Percentiles rank a stretch among this genome's conserved stretches.
Evolutionary conservation across 2,888 invertebrate genomes (phyloP).

Genomic region (Acleris cristana): DNA sequence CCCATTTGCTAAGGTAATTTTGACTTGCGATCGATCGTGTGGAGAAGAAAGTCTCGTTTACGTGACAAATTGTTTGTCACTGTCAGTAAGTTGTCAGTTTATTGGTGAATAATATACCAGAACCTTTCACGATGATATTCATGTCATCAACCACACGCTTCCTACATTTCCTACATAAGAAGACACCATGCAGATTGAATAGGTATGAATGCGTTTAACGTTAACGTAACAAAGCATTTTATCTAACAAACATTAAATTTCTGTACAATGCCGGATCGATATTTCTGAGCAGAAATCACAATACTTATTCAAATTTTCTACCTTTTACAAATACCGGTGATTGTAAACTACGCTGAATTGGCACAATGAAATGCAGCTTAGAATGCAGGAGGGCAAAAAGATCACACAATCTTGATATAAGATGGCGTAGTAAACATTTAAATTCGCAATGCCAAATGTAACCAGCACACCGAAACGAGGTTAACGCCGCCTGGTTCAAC

Average conservation of each 20-base stretch:
- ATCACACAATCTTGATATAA: slow-evolving; percentile 5
- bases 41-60: slow-evolving; percentile 13
- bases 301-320: slow-evolving; percentile 7
- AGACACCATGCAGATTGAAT: too few species aligned
- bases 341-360: slow-evolving; percentile 19
- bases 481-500: slow-evolving; percentile 43
- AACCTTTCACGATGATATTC: not conserved
- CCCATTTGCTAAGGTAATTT: slow-evolving; percentile 7
- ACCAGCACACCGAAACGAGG: slow-evolving; percentile 25
- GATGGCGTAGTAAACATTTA: slow-evolving; percentile 13
- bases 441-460: slow-evolving; percentile 27
- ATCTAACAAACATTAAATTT: not conserved
- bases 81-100: slow-evolving; percentile 25
- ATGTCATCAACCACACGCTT: not conserved
- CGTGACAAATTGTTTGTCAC: slow-evolving; percentile 21
- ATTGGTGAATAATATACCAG: not conserved
- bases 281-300: not conserved
- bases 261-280: not conserved
- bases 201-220: too few species aligned
- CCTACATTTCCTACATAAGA: too few species aligned
- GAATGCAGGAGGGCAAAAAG: slow-evolving; percentile 7
- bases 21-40: slow-evolving; percentile 12
- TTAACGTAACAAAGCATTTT: too few species aligned
- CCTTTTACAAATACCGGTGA: slow-evolving; percentile 1
- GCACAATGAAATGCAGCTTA: slow-evolving; percentile 20